These are phyloP conservation scores for Microctenopoma stevenorrisi DNA, from an alignment of 2,797 vertebrate species.

Conservation along the genomic window DNA sequence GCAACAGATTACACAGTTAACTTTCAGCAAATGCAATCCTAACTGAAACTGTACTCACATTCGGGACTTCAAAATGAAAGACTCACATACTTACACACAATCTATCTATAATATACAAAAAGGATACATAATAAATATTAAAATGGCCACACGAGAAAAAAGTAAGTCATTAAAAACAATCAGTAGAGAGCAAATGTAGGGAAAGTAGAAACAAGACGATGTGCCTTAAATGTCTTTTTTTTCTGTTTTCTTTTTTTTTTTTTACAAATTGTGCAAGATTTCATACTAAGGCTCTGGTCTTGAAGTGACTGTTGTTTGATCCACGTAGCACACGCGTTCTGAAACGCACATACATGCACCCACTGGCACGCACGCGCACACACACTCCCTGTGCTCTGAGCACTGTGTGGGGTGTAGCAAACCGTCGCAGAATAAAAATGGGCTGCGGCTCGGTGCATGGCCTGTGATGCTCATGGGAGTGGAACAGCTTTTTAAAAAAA, in stretches of 20 bases:
- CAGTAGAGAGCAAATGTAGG: slow-evolving; percentile 97
- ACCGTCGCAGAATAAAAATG: slow-evolving; percentile 80
- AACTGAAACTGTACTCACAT: slow-evolving; percentile 99
- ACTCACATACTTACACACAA: slow-evolving; percentile 97
- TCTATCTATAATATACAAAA: slow-evolving; percentile 99
- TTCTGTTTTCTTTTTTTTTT: slow-evolving; percentile 70
- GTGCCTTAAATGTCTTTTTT: slow-evolving; percentile 95
- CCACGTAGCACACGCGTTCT: slow-evolving; percentile 63
- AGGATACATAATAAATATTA: slow-evolving; percentile 94
- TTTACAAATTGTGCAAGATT: slow-evolving; percentile 99
- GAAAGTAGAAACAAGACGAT: slow-evolving; percentile 99
- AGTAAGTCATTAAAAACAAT: slow-evolving; percentile 96
- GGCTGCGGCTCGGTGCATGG: slow-evolving; percentile 81
- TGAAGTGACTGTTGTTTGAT: slow-evolving; percentile 94
- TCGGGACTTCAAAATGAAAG: slow-evolving; percentile 99
- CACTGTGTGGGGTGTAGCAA: slow-evolving; percentile 82
- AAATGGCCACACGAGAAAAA: slow-evolving; percentile 96
- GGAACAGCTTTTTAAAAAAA: slow-evolving; percentile 79
- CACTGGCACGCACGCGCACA: slow-evolving; percentile 74
- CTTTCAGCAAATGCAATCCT: slow-evolving; percentile 99
- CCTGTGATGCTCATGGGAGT: slow-evolving; percentile 80
- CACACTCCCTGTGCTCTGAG: slow-evolving; percentile 87
- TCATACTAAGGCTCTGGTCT: slow-evolving; percentile 99
- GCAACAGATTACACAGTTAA: slow-evolving; percentile 99
- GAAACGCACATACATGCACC: slow-evolving; percentile 42